Conservation (phyloP, 2,888 invertebrate genomes). For the Ariolimax columbianus region DNA sequence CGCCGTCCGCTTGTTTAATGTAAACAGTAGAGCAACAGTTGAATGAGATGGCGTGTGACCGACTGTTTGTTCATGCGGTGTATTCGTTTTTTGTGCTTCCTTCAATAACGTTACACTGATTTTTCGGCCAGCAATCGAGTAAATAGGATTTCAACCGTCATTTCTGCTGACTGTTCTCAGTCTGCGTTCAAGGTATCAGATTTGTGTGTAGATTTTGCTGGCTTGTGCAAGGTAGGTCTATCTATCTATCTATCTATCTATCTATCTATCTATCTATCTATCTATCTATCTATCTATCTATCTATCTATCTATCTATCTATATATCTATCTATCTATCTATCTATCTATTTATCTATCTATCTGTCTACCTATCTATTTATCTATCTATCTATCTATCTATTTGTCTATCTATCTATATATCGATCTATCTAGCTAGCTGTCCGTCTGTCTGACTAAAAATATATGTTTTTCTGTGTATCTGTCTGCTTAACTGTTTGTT, state of each 20-base stretch:
- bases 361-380: constrained; percentile 7
- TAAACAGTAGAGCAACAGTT: too few relatives aligned
- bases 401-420: not conserved
- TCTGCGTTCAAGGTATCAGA: too few relatives aligned
- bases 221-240: too few relatives aligned
- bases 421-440: not conserved
- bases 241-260: constrained; percentile 32
- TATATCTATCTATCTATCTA: not conserved
- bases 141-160: too few relatives aligned
- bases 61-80: too few relatives aligned
- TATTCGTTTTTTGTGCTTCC: too few relatives aligned
- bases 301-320: constrained; percentile 17
- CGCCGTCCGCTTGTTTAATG: too few relatives aligned
- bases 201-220: too few relatives aligned
- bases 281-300: constrained; percentile 19
- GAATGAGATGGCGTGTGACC: too few relatives aligned
- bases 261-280: constrained; percentile 17
- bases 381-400: constrained; percentile 1
- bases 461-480: not conserved
- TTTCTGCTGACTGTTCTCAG: too few relatives aligned
- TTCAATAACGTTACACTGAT: too few relatives aligned
- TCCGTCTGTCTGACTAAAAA: not conserved
- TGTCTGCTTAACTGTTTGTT: not conserved
- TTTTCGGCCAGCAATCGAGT: too few relatives aligned
- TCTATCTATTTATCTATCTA: constrained; percentile 2